Evolutionary conservation across 2,888 invertebrate species (phyloP).

Genomic region (Thera obeliscata): DNA sequence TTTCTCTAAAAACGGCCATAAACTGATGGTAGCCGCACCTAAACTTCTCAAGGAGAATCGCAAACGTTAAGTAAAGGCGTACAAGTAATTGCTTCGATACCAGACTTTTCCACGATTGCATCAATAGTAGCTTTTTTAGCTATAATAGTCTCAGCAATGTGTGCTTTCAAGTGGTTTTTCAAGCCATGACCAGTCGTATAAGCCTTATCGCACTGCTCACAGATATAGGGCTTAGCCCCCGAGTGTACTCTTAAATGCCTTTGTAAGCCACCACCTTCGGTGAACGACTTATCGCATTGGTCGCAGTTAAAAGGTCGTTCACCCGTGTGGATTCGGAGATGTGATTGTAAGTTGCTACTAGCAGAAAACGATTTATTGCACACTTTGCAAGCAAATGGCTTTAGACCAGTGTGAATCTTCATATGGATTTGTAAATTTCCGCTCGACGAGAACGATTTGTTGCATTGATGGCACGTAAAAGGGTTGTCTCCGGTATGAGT

Average conservation of each 20-base stretch:
- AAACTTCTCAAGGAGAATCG: not conserved
- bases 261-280: slow-evolving; percentile 14
- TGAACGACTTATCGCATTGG: slow-evolving; percentile 15
- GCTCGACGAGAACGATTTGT: slow-evolving; percentile 2
- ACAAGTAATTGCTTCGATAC: slow-evolving; percentile 6
- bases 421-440: slow-evolving; percentile 13
- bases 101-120: not conserved
- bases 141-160: not conserved
- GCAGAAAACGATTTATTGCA: slow-evolving; percentile 11
- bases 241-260: slow-evolving; percentile 16
- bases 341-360: slow-evolving; percentile 15
- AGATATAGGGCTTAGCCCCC: slow-evolving; percentile 7
- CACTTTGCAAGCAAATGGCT: slow-evolving; percentile 6
- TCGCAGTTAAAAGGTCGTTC: slow-evolving; percentile 5
- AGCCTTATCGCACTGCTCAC: slow-evolving; percentile 14
- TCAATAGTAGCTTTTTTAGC: slow-evolving; percentile 4
- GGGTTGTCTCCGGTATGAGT: slow-evolving; percentile 8
- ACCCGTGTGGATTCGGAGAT: slow-evolving; percentile 10
- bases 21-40: not conserved
- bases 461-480: slow-evolving; percentile 9
- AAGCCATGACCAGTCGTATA: slow-evolving; percentile 15
- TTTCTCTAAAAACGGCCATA: too few species aligned
- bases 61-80: not conserved
- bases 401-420: slow-evolving; percentile 13
- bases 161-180: slow-evolving; percentile 14